These are phyloP conservation scores for Volucella inflata DNA, from an alignment of 2,888 invertebrate species.

Conservation along the genomic window DNA sequence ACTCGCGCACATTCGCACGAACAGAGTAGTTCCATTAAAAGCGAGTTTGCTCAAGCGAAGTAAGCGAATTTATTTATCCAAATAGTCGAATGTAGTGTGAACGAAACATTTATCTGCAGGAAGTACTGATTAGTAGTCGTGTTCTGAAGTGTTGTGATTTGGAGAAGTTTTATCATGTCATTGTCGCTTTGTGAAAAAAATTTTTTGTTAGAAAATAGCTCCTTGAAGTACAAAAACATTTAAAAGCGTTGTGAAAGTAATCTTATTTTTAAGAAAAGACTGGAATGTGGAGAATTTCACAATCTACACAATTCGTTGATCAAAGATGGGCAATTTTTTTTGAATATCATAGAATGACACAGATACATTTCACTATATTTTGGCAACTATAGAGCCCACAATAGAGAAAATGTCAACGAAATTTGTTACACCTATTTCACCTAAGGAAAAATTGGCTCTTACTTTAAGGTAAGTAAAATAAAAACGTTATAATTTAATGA, in stretches of 20 bases:
- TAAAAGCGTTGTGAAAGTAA: conserved; percentile 9
- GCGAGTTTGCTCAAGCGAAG: neutral
- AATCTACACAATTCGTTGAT: conserved; percentile 9
- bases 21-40: neutral
- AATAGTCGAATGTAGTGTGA: conserved; percentile 2
- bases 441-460: no score
- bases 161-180: conserved; percentile 1
- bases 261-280: conserved; percentile 1
- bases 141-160: neutral
- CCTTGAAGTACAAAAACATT: conserved; percentile 1
- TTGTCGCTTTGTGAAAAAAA: neutral
- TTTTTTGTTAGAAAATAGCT: neutral
- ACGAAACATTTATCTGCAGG: conserved; percentile 2
- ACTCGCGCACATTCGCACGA: neutral
- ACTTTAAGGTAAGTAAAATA: no score
- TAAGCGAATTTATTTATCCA: conserved; percentile 3
- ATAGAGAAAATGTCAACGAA: no score
- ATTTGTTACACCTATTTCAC: no score
- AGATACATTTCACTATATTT: no score
- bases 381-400: no score
- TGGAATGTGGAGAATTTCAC: conserved; percentile 1
- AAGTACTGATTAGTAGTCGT: conserved; percentile 4
- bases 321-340: neutral
- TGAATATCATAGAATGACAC: neutral
- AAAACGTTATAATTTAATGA: no score